Evolutionary conservation across 2,113 vertebrate species (phyloP), one percentile per base, ranked within the genome.

Genomic region (Brachyhypopomus gauderio): DNA sequence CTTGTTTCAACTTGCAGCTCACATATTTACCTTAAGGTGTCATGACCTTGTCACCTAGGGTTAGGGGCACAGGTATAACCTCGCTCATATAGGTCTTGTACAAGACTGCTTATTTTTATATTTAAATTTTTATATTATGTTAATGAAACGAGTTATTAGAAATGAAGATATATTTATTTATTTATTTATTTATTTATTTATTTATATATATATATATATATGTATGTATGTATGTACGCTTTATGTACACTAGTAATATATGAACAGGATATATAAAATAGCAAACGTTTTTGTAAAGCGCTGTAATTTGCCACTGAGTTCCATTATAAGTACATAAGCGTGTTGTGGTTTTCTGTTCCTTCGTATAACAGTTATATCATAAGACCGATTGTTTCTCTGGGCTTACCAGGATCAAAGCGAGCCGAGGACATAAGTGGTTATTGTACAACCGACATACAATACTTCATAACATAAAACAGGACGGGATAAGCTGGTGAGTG

Each of bases 1-100:
- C 88, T 87, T 90, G 89, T 85, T 88, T 89, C 80, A 84, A 89
- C 88, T 87, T 85, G 92, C 85, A 81, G 72, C 85, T 84, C 83
- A 72, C 14, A 85, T 92, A 89, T 92, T 92, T 90, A 88, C 88
- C 83, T 82, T 86, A 5, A 78, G 85, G 20, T 71, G 77, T 80
- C 55, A 64, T 67, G 80, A 77, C 80, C 77, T 80, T 84, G 79
- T 71, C 74, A 79, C 67, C 76, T 56, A 72, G 60, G 58, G 72
- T 66, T 64, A 69, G 45, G 12, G 6, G 45, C 45, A 52, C 45
- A 52, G 45, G 45, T 52, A 52, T 11, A 52, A 12, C 8, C 8
- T 52, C 6, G 45, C 45, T 48, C 12, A 52, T 52, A 14, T 52
- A 52, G 12, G 8, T 41, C 12, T 52, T 8, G 45, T 7, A 52